phyloP scores from a whole-genome alignment of 2,888 invertebrate genomes.

The Drosophila borborema region DNA sequence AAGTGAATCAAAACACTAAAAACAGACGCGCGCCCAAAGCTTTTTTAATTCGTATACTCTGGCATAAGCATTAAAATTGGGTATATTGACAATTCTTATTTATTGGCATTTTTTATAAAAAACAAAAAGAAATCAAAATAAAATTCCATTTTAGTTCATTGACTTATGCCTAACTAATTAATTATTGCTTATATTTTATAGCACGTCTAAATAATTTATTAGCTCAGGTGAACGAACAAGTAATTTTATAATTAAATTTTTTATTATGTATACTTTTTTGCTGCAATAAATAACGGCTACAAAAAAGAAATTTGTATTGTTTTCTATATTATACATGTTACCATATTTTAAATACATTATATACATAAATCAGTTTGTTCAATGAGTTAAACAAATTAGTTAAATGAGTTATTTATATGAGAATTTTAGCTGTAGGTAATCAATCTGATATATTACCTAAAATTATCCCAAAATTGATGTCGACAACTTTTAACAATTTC shows the following conservation, averaged over 20 bases:
- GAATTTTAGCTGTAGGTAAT: too few species aligned
- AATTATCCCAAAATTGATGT: too few species aligned
- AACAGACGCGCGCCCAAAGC: conserved; percentile 34
- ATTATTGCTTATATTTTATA: not conserved
- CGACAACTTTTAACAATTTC: too few species aligned
- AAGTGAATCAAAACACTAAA: conserved; percentile 40
- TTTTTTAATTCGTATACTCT: conserved; percentile 29
- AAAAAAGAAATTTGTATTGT: not conserved
- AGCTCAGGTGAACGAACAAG: not conserved
- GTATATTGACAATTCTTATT: not conserved
- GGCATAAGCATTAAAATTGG: not conserved
- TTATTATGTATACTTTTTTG: not conserved
- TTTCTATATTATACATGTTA: not conserved
- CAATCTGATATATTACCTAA: too few species aligned
- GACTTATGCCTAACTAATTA: not conserved
- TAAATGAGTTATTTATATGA: too few species aligned
- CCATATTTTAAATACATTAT: not conserved
- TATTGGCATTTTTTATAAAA: not conserved
- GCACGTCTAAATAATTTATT: not conserved
- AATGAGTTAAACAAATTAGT: too few species aligned
- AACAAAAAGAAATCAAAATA: not conserved
- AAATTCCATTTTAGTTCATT: not conserved
- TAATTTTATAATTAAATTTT: not conserved
- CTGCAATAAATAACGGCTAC: not conserved
- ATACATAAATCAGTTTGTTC: too few species aligned